Evolutionary conservation across 2,888 invertebrate genomes (phyloP).

Genomic region (Drosophila austrosaltans): DNA sequence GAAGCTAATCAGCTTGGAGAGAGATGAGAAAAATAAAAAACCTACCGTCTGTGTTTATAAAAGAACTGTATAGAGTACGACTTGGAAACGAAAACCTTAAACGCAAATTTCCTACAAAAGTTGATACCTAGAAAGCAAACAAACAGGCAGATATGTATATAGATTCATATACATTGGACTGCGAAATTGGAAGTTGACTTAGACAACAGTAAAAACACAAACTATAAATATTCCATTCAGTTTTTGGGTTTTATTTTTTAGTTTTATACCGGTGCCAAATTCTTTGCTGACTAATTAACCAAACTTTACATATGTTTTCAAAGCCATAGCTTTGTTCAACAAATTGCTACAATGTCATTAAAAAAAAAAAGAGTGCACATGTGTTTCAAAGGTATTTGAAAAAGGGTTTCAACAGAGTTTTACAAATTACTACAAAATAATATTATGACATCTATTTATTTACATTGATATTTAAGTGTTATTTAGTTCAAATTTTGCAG

Average conservation of each 20-base stretch:
- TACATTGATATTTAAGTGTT: background rate
- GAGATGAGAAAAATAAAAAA: constrained; percentile 36
- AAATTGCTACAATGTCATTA: background rate
- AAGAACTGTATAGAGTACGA: constrained; percentile 25
- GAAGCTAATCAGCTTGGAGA: constrained; percentile 62
- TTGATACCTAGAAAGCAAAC: constrained; percentile 40
- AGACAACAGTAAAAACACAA: background rate
- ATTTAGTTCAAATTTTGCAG: background rate
- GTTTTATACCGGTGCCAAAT: background rate
- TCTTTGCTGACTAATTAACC: constrained; percentile 4
- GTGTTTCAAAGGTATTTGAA: background rate
- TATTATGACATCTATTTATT: background rate
- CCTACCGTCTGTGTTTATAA: constrained; percentile 63
- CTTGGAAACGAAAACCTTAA: constrained; percentile 31
- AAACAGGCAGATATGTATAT: constrained; percentile 50
- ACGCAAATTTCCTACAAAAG: constrained; percentile 17
- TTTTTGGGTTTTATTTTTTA: background rate
- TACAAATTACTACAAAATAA: background rate
- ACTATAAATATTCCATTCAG: constrained; percentile 1
- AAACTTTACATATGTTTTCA: background rate
- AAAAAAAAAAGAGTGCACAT: background rate
- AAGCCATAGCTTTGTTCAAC: background rate
- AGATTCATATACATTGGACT: background rate
- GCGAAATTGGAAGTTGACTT: constrained; percentile 11
- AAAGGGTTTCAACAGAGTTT: background rate